Conservation (phyloP, 92 coral and sea anemone species). For the Diadumene lineata region DNA sequence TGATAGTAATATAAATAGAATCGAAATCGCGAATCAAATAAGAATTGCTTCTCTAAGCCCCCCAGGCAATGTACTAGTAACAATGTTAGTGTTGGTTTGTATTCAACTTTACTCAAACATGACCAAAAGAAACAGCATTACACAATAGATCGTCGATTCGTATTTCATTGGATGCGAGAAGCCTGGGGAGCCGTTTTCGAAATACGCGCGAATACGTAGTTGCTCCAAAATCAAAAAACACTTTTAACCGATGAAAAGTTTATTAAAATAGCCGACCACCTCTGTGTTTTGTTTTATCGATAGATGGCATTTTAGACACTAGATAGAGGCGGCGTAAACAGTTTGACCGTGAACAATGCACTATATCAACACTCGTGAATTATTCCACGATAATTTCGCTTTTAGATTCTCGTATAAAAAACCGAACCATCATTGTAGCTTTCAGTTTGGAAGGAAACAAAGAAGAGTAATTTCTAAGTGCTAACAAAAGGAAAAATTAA, state of each 20-base stretch:
- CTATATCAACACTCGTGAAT: too few relatives aligned
- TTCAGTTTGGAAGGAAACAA: too few relatives aligned
- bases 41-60: background rate
- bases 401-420: too few relatives aligned
- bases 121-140: background rate
- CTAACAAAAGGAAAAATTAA: too few relatives aligned
- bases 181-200: background rate
- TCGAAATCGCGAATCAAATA: background rate
- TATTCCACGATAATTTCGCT: too few relatives aligned
- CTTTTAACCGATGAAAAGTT: background rate
- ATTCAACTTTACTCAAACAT: background rate
- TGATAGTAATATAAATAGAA: background rate
- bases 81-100: background rate
- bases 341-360: too few relatives aligned
- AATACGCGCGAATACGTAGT: background rate
- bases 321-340: too few relatives aligned
- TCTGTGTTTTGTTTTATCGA: background rate
- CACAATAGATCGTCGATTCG: background rate
- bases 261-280: background rate
- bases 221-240: background rate
- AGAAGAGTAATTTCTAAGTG: too few relatives aligned
- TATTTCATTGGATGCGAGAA: slow-evolving; percentile 12
- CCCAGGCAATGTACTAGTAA: background rate
- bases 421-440: too few relatives aligned
- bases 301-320: too few relatives aligned